Conservation (phyloP, 2,113 vertebrate genomes). For the Gavialis gangeticus region DNA sequence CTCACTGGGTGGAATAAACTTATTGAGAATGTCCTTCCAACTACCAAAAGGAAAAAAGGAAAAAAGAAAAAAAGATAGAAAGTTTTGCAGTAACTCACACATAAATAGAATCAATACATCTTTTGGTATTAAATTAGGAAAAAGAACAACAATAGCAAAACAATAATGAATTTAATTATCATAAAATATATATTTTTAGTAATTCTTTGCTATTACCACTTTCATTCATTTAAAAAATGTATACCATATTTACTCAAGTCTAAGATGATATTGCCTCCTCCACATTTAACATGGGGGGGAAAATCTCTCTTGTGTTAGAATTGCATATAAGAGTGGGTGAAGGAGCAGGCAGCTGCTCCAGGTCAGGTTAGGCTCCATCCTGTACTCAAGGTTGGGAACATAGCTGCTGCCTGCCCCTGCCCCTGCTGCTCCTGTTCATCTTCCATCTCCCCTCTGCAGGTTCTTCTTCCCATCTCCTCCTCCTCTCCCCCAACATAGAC, state of each 20-base stretch:
- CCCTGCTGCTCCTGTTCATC: no score
- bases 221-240: background rate
- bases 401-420: no score
- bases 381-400: no score
- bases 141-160: background rate
- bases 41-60: background rate
- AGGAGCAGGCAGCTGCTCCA: no score
- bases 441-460: no score
- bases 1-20: background rate
- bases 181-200: background rate
- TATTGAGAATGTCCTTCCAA: background rate
- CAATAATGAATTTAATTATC: background rate
- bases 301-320: no score
- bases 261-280: no score
- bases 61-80: background rate
- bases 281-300: no score
- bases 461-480: no score
- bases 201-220: background rate
- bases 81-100: background rate
- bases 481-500: no score
- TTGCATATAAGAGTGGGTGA: no score
- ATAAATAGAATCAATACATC: background rate
- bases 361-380: no score
- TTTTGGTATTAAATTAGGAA: background rate
- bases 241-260: background rate